Conservation (phyloP, 2,888 invertebrate species). For the Caenorhabditis parvicauda region DNA sequence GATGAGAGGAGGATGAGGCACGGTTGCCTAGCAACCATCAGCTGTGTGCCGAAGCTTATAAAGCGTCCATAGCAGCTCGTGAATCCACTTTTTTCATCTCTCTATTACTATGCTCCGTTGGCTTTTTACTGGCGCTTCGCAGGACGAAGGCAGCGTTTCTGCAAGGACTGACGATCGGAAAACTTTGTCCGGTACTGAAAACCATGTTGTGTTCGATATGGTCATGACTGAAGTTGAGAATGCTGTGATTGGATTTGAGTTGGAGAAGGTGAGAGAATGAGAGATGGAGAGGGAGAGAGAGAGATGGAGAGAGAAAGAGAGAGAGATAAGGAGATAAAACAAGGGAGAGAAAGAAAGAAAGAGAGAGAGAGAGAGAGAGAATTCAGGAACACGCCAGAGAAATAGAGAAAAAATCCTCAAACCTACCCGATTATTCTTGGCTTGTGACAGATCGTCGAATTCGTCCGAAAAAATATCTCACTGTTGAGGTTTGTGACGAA, state of each 20-base stretch:
- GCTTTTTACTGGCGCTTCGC: slow-evolving; percentile 12
- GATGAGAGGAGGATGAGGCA: too few relatives aligned
- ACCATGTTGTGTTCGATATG: slow-evolving; percentile 15
- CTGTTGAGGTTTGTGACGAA: slow-evolving; percentile 9
- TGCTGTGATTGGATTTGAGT: slow-evolving; percentile 15
- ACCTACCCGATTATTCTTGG: slow-evolving; percentile 34
- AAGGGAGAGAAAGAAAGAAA: slow-evolving; percentile 11
- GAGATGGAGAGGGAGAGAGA: neutral
- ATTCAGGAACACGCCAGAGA: too few relatives aligned
- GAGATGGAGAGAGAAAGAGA: neutral
- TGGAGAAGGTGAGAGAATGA: too few relatives aligned
- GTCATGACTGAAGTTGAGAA: slow-evolving; percentile 22
- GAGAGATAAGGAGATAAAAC: neutral
- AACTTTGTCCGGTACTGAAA: slow-evolving; percentile 6
- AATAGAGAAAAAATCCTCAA: too few relatives aligned
- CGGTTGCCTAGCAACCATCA: too few relatives aligned
- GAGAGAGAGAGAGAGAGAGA: slow-evolving; percentile 6
- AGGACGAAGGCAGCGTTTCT: too few relatives aligned
- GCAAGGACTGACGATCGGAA: slow-evolving; percentile 25
- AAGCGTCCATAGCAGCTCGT: too few relatives aligned
- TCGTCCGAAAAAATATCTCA: slow-evolving; percentile 11
- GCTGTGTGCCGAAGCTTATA: too few relatives aligned
- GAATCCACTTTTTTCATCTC: too few relatives aligned
- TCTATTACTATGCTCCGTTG: slow-evolving; percentile 27
- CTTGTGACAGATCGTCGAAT: slow-evolving; percentile 7